Evolutionary conservation across 2,888 invertebrate species (phyloP).

Genomic region (Dexiosoma caninum): DNA sequence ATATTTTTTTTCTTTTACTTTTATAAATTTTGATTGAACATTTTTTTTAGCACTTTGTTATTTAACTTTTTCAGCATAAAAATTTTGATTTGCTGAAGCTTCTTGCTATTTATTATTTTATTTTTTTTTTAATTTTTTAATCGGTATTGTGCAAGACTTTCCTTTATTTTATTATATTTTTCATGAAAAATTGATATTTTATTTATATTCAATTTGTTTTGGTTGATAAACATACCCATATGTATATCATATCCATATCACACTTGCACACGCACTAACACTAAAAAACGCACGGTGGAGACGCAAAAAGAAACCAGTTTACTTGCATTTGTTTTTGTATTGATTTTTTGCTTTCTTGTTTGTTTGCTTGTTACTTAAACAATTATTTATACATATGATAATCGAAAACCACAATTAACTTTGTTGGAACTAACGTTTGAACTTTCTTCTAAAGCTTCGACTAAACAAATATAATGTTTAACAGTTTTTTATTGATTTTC

Average conservation of each 20-base stretch:
- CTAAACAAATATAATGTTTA: neutral
- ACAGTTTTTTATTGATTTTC: conserved; percentile 45
- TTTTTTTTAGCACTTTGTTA: neutral
- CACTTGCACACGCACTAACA: neutral
- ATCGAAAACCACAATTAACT: neutral
- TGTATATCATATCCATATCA: too few relatives aligned
- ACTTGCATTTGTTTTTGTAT: conserved; percentile 61
- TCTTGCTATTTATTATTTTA: conserved; percentile 15
- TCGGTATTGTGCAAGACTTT: conserved; percentile 44
- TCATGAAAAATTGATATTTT: neutral
- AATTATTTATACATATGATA: conserved; percentile 16
- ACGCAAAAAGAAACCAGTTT: conserved; percentile 46
- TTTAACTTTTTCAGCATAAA: conserved; percentile 2
- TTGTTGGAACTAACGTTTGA: conserved; percentile 1
- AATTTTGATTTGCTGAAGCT: conserved; percentile 26
- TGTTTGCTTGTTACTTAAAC: conserved; percentile 31
- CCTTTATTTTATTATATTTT: conserved; percentile 25
- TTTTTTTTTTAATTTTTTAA: too few relatives aligned
- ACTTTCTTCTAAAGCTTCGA: neutral
- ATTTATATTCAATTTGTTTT: conserved; percentile 54
- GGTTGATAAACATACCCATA: conserved; percentile 35
- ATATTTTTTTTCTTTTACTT: neutral
- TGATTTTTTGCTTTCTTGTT: conserved; percentile 27
- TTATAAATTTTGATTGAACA: conserved; percentile 34
- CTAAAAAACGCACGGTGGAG: conserved; percentile 41